These are phyloP conservation scores for Chaenocephalus aceratus DNA, from an alignment of 2,113 vertebrate genomes.

Conservation along the genomic window DNA sequence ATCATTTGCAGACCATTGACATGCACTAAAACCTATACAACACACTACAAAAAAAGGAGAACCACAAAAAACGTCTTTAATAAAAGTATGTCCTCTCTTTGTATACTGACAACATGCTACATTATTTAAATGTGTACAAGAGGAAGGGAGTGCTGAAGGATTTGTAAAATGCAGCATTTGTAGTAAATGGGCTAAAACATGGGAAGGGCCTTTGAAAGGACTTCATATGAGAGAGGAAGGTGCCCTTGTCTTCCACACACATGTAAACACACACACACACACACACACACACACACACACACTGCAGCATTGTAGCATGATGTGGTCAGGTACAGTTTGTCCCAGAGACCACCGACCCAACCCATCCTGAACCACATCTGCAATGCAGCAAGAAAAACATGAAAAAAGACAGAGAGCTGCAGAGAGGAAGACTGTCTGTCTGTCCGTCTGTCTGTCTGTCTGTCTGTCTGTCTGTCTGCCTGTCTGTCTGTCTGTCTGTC, in stretches of 20 bases:
- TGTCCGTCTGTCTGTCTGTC: neutral
- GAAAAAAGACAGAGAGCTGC: neutral
- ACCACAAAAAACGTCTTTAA: too few relatives aligned
- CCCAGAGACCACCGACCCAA: neutral
- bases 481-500: too few relatives aligned
- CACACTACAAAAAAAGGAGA: too few relatives aligned
- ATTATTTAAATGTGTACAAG: too few relatives aligned
- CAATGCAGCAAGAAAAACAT: neutral
- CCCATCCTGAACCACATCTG: slow-evolving; percentile 3
- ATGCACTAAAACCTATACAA: too few relatives aligned
- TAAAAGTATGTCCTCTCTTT: too few relatives aligned
- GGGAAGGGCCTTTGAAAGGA: too few relatives aligned
- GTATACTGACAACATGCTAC: too few relatives aligned
- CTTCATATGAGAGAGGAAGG: neutral
- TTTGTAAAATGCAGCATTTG: too few relatives aligned
- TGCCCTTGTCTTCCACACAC: neutral
- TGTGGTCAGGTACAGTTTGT: slow-evolving; percentile 8
- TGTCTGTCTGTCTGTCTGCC: neutral
- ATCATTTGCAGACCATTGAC: too few relatives aligned
- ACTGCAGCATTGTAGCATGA: neutral
- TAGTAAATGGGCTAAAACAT: too few relatives aligned
- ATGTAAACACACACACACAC: neutral
- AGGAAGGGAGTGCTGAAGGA: too few relatives aligned
- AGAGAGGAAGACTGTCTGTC: neutral
- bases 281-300: slow-evolving; percentile 6